Base-by-base conservation (phyloP, 2,888 invertebrate genomes). In the Conus canariensis region DNA sequence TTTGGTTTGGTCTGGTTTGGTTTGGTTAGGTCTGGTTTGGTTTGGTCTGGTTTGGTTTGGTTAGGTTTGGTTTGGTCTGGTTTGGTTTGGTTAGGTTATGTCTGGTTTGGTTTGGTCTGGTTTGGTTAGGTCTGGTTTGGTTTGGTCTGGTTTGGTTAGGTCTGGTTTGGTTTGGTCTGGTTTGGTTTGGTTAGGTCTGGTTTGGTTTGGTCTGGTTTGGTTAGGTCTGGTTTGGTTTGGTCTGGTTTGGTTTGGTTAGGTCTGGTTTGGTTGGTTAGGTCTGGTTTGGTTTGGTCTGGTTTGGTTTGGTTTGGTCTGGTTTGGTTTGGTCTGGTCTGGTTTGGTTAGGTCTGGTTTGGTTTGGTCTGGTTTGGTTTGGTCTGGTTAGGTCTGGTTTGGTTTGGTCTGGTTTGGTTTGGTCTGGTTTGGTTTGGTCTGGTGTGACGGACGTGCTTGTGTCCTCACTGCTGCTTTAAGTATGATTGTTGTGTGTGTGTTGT, bases 331-430 rank as follows among this genome's bases (percentile, higher is more conserved):
- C 14, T 60, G 14, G 60, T 10, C 8, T 64, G 70, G 4, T 8
- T 70, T 70, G 70, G 70, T 80, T 80, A 10, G 45, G 80, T 80
- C 45, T 45, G 80, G 45, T 30, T 80, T 80, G 80, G 80, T 80
- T 45, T 80, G 80, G 45, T 30, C 0, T 45, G 3, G 2, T 45
- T 45, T 45, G 45, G 2, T 45, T 45, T 45, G 45, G n/a, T n/a
- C n/a, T n/a, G n/a, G n/a, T n/a, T n/a, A n/a, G n/a, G n/a, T n/a
- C n/a, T 64, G 70, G 4, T 8, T 70, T 70, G 70, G 70, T 80
- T 80, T 45, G 45, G 80, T 80, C 45, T 45, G 80, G 45, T 30
- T 80, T 80, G 80, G 80, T 80, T 45, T 80, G 80, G 45, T 30
- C 0, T 45, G 3, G 2, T 45, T 45, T 45, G 45, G 2, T 45